Conservation (phyloP, 2,888 invertebrate genomes). For the Acleris laterana region DNA sequence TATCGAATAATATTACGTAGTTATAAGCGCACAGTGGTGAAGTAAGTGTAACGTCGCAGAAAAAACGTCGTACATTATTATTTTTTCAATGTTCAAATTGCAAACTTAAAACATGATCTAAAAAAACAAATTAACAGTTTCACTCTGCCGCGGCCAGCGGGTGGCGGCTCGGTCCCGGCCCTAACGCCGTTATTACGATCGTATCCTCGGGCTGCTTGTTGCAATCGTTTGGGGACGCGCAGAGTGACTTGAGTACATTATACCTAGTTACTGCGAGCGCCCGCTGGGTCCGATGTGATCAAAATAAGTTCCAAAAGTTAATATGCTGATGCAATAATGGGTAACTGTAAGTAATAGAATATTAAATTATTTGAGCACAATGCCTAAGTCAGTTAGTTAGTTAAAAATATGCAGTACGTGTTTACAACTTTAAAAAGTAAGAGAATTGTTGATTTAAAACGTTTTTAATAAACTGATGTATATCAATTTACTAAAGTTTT, state of each 20-base stretch:
- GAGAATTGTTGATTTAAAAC: too few species aligned
- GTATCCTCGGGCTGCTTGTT: conserved; percentile 55
- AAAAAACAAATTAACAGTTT: not conserved
- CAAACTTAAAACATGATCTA: too few species aligned
- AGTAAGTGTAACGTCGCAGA: too few species aligned
- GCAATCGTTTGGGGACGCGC: conserved; percentile 41
- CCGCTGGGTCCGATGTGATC: conserved; percentile 25
- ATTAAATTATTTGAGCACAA: not conserved
- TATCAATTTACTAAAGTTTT: too few species aligned
- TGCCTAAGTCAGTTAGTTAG: not conserved
- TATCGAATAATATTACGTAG: too few species aligned
- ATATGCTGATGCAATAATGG: conserved; percentile 7
- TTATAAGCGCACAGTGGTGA: too few species aligned
- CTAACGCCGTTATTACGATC: conserved; percentile 60
- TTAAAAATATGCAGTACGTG: too few species aligned
- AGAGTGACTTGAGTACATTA: conserved; percentile 35
- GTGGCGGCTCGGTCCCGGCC: conserved; percentile 50
- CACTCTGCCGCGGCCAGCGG: conserved; percentile 29
- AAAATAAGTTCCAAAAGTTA: conserved; percentile 16
- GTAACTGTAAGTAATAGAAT: not conserved
- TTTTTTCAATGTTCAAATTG: too few species aligned
- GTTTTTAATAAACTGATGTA: too few species aligned
- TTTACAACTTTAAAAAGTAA: too few species aligned
- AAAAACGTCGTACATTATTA: too few species aligned
- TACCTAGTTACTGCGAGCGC: conserved; percentile 19